phyloP scores from a whole-genome alignment of 2,113 vertebrate genomes.

The Myotis brandtii region DNA sequence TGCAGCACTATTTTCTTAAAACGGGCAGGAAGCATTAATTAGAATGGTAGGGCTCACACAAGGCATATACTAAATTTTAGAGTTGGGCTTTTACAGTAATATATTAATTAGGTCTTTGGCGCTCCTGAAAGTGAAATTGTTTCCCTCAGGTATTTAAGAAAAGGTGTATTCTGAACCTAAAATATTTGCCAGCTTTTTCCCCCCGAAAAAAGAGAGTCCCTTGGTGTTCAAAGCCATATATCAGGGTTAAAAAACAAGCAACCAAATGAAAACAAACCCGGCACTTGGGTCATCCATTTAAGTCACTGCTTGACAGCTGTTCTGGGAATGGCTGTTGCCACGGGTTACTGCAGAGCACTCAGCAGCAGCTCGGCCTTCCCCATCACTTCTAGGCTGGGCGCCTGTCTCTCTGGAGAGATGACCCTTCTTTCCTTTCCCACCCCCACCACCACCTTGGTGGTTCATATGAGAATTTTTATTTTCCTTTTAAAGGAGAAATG shows the following conservation, averaged over 20 bases:
- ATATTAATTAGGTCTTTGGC: slow-evolving; percentile 25
- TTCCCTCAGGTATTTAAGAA: slow-evolving; percentile 61
- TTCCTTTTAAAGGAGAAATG: slow-evolving; percentile 48
- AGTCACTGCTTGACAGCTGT: slow-evolving; percentile 84
- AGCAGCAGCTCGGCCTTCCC: slow-evolving; percentile 61
- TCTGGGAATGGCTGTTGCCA: slow-evolving; percentile 81
- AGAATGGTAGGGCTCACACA: slow-evolving; percentile 28
- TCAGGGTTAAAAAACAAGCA: slow-evolving; percentile 77
- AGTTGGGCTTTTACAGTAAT: slow-evolving; percentile 54
- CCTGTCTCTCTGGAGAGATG: slow-evolving; percentile 68
- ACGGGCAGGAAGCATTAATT: slow-evolving; percentile 24
- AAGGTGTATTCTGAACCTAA: slow-evolving; percentile 60
- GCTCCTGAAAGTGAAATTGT: slow-evolving; percentile 36
- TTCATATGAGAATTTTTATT: slow-evolving; percentile 42
- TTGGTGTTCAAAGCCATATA: slow-evolving; percentile 44
- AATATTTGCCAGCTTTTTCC: slow-evolving; percentile 48
- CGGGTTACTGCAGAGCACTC: slow-evolving; percentile 79
- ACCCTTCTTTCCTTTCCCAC: slow-evolving; percentile 52
- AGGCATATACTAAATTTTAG: slow-evolving; percentile 51
- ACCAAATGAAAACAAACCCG: slow-evolving; percentile 78
- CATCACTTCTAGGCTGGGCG: slow-evolving; percentile 69
- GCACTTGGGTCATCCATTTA: slow-evolving; percentile 79
- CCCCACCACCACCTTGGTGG: not conserved
- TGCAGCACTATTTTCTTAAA: slow-evolving; percentile 30
- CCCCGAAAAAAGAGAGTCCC: slow-evolving; percentile 37